Conservation (phyloP, 2,113 vertebrate genomes). For the Gadus chalcogrammus region DNA sequence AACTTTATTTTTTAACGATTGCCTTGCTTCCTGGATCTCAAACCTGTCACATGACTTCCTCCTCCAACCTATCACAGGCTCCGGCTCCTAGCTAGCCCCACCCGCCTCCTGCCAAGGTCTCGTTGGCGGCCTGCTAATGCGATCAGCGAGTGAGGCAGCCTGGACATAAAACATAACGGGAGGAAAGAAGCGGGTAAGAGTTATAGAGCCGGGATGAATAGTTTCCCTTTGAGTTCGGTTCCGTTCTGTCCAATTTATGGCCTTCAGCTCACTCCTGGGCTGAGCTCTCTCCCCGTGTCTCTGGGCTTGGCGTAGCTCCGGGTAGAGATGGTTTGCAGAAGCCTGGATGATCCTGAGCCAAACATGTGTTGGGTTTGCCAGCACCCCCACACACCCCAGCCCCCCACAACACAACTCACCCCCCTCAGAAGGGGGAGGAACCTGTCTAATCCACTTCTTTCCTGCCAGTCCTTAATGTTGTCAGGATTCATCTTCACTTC, state of each 20-base stretch:
- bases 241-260: slow-evolving; percentile 69
- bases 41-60: slow-evolving; percentile 5
- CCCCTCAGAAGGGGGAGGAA: slow-evolving; percentile 13
- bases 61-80: slow-evolving; percentile 7
- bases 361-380: slow-evolving; percentile 53
- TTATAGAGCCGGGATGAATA: slow-evolving; percentile 66
- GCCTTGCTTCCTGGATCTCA: too few species aligned
- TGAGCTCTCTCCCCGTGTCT: slow-evolving; percentile 14
- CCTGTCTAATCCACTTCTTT: slow-evolving; percentile 28
- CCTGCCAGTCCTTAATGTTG: slow-evolving; percentile 26
- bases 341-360: slow-evolving; percentile 18
- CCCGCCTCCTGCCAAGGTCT: slow-evolving; percentile 67
- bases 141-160: slow-evolving; percentile 59
- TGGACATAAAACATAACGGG: slow-evolving; percentile 68
- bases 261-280: slow-evolving; percentile 55
- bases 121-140: slow-evolving; percentile 62
- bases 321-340: too few species aligned
- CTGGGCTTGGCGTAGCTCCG: neutral
- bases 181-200: slow-evolving; percentile 56
- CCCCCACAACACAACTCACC: too few species aligned
- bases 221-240: slow-evolving; percentile 70
- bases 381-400: slow-evolving; percentile 14
- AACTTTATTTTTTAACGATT: too few species aligned
- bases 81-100: slow-evolving; percentile 47
- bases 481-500: neutral